Evolutionary conservation across 2,797 vertebrate genomes (phyloP).

Genomic region (Podarcis siculus): DNA sequence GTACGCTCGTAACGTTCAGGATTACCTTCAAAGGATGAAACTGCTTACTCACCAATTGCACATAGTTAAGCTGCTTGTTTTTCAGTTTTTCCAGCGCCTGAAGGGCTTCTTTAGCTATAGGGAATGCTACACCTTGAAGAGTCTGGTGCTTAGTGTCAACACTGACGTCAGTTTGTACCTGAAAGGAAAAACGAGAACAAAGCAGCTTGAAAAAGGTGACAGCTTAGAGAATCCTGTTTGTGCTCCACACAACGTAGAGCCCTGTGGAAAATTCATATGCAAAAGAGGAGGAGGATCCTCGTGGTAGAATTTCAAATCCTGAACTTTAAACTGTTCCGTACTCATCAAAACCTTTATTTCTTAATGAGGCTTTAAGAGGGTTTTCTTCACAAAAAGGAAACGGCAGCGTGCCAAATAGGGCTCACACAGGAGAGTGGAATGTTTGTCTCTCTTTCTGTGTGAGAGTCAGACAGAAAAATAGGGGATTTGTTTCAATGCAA

Average conservation of each 20-base stretch:
- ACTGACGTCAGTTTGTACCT: constrained; percentile 93
- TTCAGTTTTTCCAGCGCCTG: constrained; percentile 88
- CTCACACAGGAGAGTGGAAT: not conserved
- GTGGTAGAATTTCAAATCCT: not conserved
- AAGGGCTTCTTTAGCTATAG: constrained; percentile 87
- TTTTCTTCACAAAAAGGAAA: not conserved
- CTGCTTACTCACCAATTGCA: constrained; percentile 91
- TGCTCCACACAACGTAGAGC: not conserved
- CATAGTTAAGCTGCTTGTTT: constrained; percentile 90
- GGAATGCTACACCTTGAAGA: constrained; percentile 95
- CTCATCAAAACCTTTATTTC: not conserved
- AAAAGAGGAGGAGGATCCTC: not conserved
- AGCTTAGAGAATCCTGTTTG: not conserved
- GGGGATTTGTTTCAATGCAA: not conserved
- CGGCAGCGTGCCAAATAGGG: not conserved
- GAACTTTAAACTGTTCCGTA: not conserved
- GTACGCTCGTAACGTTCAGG: not conserved
- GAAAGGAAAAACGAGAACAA: constrained; percentile 55
- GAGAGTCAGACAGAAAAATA: not conserved
- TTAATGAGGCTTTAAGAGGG: not conserved
- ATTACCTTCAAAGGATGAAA: not conserved
- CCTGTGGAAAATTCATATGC: not conserved
- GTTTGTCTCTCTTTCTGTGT: too few species aligned
- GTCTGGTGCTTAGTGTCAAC: constrained; percentile 96
- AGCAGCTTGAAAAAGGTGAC: not conserved